Percentiles rank a stretch among this genome's conserved stretches.
Evolutionary conservation across 2,797 vertebrate species (phyloP).

Genomic region (Furcifer pardalis): DNA sequence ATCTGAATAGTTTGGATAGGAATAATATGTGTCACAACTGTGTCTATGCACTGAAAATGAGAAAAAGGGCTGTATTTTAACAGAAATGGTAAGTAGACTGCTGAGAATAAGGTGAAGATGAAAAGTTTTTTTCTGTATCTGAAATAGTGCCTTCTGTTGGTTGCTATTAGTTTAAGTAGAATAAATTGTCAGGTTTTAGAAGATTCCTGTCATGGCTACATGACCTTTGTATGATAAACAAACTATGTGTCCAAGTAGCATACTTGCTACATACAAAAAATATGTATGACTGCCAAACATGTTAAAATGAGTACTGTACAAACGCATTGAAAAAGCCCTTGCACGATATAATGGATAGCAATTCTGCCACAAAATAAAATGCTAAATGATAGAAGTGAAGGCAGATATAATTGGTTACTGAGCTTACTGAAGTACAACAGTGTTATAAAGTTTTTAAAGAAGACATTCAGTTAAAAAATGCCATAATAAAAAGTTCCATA

Average conservation of each 20-base stretch:
- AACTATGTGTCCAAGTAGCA: too few species aligned
- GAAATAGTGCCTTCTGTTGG: not conserved
- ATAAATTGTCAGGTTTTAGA: too few species aligned
- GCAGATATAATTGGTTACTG: not conserved
- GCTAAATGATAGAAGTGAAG: not conserved
- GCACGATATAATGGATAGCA: not conserved
- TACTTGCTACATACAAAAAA: too few species aligned
- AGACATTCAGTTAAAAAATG: not conserved
- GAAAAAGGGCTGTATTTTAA: not conserved
- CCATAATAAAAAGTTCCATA: not conserved
- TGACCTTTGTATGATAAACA: too few species aligned
- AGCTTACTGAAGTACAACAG: not conserved
- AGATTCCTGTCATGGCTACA: too few species aligned
- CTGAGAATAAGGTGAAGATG: not conserved
- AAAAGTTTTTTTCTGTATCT: not conserved
- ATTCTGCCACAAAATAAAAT: not conserved
- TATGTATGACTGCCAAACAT: too few species aligned
- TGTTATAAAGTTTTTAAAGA: not conserved
- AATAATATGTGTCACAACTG: constrained; percentile 21
- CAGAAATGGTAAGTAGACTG: not conserved
- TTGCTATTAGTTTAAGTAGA: not conserved
- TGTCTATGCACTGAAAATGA: not conserved
- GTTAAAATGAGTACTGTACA: not conserved
- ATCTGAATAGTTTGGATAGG: constrained; percentile 10
- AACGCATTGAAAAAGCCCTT: not conserved